These are phyloP conservation scores for Petrocephalus sullivani DNA, from an alignment of 2,797 vertebrate species.

Conservation along the genomic window DNA sequence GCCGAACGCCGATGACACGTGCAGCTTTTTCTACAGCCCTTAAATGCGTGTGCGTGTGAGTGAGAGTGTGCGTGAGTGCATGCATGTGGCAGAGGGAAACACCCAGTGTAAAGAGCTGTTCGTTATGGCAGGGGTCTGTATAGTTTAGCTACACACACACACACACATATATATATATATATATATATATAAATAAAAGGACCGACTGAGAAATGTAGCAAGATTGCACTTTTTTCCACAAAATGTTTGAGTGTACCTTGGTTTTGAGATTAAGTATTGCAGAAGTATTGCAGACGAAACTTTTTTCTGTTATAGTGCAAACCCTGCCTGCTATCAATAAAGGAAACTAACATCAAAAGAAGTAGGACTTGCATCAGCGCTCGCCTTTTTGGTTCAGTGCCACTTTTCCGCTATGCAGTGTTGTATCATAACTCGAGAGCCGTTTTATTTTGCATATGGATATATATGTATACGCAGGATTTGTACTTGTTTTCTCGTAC, in stretches of 20 bases:
- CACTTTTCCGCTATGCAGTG: conserved; percentile 68
- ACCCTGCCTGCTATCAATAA: conserved; percentile 41
- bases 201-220: conserved; percentile 60
- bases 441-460: conserved; percentile 50
- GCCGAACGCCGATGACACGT: conserved; percentile 52
- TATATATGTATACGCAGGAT: conserved; percentile 54
- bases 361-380: conserved; percentile 50
- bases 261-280: conserved; percentile 39
- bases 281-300: not conserved
- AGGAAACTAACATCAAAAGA: conserved; percentile 31
- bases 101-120: conserved; percentile 4
- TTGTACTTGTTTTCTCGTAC: conserved; percentile 39
- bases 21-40: conserved; percentile 25
- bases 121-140: conserved; percentile 12
- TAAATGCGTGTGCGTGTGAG: not conserved
- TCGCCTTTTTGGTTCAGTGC: conserved; percentile 52
- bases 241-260: conserved; percentile 32
- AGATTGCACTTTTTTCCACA: conserved; percentile 56
- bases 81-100: not conserved
- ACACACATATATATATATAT: conserved; percentile 24
- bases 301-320: conserved; percentile 6
- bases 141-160: conserved; percentile 5
- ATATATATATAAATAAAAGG: not conserved
- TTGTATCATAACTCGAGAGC: conserved; percentile 47
- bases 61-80: not conserved